Evolutionary conservation across 1,140 invertebrate genomes (phyloP).

Genomic region (Sarcophaga bullata): DNA sequence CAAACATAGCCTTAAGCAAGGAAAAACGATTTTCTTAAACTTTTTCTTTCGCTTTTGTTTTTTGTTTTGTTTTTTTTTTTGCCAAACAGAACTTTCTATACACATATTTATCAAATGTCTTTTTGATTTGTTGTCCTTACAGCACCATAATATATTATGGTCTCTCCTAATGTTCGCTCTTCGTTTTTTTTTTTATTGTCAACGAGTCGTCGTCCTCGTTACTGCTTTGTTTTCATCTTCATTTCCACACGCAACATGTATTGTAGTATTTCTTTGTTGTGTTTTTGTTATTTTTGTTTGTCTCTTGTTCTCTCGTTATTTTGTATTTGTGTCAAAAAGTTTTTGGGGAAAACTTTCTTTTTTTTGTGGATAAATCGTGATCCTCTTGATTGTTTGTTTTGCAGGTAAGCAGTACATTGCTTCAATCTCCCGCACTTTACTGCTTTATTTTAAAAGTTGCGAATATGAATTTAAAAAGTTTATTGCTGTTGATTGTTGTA

Average conservation of each 20-base stretch:
- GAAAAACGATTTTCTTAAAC: no score
- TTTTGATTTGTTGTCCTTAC: slow-evolving; percentile 27
- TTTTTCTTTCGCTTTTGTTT: not conserved
- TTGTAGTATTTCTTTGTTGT: not conserved
- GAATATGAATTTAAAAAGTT: slow-evolving; percentile 39
- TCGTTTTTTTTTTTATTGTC: not conserved
- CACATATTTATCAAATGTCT: slow-evolving; percentile 26
- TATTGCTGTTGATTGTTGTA: slow-evolving; percentile 31
- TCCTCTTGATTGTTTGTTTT: no score
- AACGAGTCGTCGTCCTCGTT: not conserved
- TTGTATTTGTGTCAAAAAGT: no score
- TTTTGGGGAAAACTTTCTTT: slow-evolving; percentile 6
- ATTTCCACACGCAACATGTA: not conserved
- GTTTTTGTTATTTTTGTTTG: no score
- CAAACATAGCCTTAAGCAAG: no score
- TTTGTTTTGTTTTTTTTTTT: no score
- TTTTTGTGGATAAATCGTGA: slow-evolving; percentile 16
- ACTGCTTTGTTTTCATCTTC: not conserved
- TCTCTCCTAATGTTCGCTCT: not conserved
- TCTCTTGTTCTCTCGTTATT: no score
- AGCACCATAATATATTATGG: slow-evolving; percentile 6
- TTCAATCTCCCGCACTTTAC: not conserved
- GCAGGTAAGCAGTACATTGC: no score
- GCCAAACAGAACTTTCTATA: not conserved
- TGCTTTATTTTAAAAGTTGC: slow-evolving; percentile 8